Base-by-base conservation (phyloP, 2,888 invertebrate species). In the Athrips mouffetella region DNA sequence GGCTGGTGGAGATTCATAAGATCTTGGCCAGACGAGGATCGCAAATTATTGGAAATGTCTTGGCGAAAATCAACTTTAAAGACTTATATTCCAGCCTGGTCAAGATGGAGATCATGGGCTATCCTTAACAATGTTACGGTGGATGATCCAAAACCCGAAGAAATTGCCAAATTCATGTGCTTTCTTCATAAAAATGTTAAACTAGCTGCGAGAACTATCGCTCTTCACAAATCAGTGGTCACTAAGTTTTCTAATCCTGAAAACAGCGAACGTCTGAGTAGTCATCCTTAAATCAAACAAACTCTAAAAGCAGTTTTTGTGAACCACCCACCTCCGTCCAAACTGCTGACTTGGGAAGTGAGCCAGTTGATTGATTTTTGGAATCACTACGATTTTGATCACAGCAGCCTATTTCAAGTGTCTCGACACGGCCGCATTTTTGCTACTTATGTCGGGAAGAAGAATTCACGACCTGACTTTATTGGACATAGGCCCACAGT, bases 1-100 rank as follows among this genome's bases (percentile, higher is more conserved):
- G 27, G 41, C n/a, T 41, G 41, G 41, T 6, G 16, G 3, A 7
- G 6, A 13, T 15, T 31, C 31, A n/a, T 4, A 3, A n/a, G 33
- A 33, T 44, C 21, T 18, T 21, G n/a, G 23, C 27, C 11, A 27
- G 20, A 3, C 8, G 13, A 2, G 33, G 4, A 15, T 47, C 7
- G 15, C 39, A 10, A 10, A 37, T n/a, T 10, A 40, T 5, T 20
- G 42, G 13, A 18, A 11, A 7, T n/a, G n/a, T 21, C 45, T 31
- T 30, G 33, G 30, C 11, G 45, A 20, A 6, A 13, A 11, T 18
- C 20, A 7, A 27, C 37, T 20, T 20, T 37, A 15, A 47, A 27
- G 29, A 47, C 47, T 3, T 47, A 39, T 23, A 6, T 4, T 11
- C 5, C 47, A 10, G 27, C 39, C n/a, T 39, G 39, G 47, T 7